Percentiles rank a stretch among this genome's conserved stretches.
Conservation (phyloP, 1,140 invertebrate species). For the Hyphantria cunea region DNA sequence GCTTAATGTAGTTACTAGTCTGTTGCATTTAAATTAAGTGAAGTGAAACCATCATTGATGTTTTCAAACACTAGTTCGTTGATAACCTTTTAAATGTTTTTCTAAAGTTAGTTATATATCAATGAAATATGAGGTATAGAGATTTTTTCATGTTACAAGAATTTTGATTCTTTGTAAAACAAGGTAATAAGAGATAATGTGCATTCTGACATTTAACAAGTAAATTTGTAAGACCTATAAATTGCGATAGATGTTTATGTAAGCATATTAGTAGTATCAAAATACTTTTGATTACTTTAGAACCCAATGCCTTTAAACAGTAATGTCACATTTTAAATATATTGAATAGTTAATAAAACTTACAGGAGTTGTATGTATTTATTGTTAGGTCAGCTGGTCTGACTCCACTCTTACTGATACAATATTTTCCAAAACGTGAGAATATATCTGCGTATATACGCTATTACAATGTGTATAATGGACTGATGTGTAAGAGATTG, state of each 20-base stretch:
- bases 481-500: slow-evolving; percentile 70
- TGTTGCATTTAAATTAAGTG: slow-evolving; percentile 49
- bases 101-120: slow-evolving; percentile 22
- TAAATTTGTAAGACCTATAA: no score
- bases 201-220: no score
- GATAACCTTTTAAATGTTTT: slow-evolving; percentile 12
- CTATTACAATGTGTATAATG: slow-evolving; percentile 36
- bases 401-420: slow-evolving; percentile 11
- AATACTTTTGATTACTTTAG: no score
- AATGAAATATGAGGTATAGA: slow-evolving; percentile 48
- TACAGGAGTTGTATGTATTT: no score
- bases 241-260: no score
- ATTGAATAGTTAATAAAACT: no score
- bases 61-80: slow-evolving; percentile 40
- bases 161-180: no score
- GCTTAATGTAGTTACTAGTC: slow-evolving; percentile 42
- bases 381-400: slow-evolving; percentile 21
- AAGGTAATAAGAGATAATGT: no score
- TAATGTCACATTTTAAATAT: no score
- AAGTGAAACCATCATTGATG: slow-evolving; percentile 43
- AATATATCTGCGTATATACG: slow-evolving; percentile 7
- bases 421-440: slow-evolving; percentile 1
- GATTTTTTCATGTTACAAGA: slow-evolving; percentile 41
- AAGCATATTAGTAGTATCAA: no score
- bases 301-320: no score